Base-by-base conservation (phyloP, 1,140 invertebrate species). In the Ditylenchus dipsaci region DNA sequence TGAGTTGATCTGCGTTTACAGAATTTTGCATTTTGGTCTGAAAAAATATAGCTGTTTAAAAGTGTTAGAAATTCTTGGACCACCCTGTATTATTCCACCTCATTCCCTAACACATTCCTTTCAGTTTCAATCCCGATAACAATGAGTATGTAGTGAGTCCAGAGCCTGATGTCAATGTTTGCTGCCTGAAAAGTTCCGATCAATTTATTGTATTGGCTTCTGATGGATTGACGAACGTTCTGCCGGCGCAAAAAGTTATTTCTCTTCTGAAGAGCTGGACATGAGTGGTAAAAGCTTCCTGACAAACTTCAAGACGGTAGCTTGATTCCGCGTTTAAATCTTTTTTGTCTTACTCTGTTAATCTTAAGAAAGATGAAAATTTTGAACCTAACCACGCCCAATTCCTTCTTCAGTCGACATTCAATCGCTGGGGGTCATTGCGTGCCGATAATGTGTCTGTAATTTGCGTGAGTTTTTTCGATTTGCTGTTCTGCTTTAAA, bases 131-230 rank as follows among this genome's bases (percentile, higher is more conserved):
- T 59, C 71, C 68, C 5, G 49, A 33, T 27, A 72, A 56, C 49
- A 64, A 72, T 29, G 38, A 72, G 53, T 72, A 76, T 56, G 72
- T 72, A 15, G 71, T 72, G 42, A 30, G 65, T 29, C 71, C 71
- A 1, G 71, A 72, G 27, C 71, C 71, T 1, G 71, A 72, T 45
- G 69, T 72, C 21, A 60, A 53, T 30, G 61, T 67, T 29, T 45
- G 58, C 19, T 17, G 21, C 1, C 29, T 72, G 9, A 65, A 59
- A 27, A 30, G 27, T 19, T 30, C n/a, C 13, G 47, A 72, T 47
- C 23, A 58, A 9, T 74, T 66, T 21, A 9, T 72, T n/a, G 71
- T 72, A 13, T 19, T 72, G n/a, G 49, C 49, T 19, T 45, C 71
- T 19, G 71, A 72, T 66, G 71, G 71, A 3, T 60, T 72, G 23